Base-by-base conservation (phyloP, 2,888 invertebrate species). In the Eristalis intricaria region DNA sequence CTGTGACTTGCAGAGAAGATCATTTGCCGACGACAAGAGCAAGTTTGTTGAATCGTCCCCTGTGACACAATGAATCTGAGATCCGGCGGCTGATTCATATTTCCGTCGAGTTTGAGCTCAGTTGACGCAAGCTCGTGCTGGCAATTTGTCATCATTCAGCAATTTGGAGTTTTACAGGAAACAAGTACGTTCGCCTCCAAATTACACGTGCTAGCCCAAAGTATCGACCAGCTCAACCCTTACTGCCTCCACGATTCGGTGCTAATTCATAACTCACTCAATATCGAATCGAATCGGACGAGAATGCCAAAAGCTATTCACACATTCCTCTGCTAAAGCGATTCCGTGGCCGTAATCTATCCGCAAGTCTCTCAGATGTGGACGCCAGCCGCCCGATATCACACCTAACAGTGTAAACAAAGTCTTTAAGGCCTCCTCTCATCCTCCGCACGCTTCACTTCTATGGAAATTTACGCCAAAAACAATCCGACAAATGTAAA, bases 391-490 rank as follows among this genome's bases (percentile, higher is more conserved):
- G 56, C 56, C 22, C 56, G 40, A 66, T 29, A 60, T 80, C 73
- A 73, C 80, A 80, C 80, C 80, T 81, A 74, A 22, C 13, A 69
- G 38, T 26, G 66, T 66, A 79, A 81, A 81, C 60, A 70, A 38
- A 43, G 40, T 26, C 23, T 13, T 15, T 60, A 15, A 13, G 13
- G 26, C 23, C 15, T n/a, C 26, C 60, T 26, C 63, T 26, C 63
- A 35, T 11, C 29, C 11, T 26, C 26, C 29, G 65, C 71, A 23
- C 77, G 19, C 50, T 43, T 43, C 43, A n/a, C 43, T 40, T 13
- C 29, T 66, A 13, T 82, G 82, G 82, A 77, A 83, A 83, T 56
- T 77, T 83, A 77, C 66, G 77, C 23, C 32, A 35, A 77, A 82
- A 76, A 70, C 75, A 79, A 66, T 73, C 23, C 70, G 40, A 76